Percentiles rank a stretch among this genome's conserved stretches.
phyloP scores from a whole-genome alignment of 2,113 vertebrate genomes.

The Atlantisia rogersi region DNA sequence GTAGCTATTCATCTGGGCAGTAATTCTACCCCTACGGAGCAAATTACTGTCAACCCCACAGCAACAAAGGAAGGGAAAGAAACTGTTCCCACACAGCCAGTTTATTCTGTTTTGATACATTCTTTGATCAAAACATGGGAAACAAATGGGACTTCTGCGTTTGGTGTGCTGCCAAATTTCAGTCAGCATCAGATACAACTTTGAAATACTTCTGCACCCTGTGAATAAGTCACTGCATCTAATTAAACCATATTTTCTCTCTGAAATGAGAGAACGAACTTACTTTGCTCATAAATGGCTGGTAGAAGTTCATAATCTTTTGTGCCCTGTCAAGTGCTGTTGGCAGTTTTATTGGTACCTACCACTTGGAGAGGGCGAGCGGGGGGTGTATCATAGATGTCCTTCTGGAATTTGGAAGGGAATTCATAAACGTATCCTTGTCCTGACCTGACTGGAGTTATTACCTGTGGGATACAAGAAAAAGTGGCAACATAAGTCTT shows the following conservation, averaged over 20 bases:
- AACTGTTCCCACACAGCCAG: neutral
- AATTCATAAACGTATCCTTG: constrained; percentile 88
- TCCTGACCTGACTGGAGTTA: constrained; percentile 89
- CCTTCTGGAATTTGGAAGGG: constrained; percentile 83
- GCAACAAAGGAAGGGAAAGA: neutral
- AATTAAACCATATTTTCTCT: constrained; percentile 30
- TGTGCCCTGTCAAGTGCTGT: neutral
- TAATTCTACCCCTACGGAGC: constrained; percentile 15
- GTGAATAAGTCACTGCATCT: neutral
- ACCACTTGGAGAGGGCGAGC: constrained; percentile 87
- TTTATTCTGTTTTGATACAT: constrained; percentile 31
- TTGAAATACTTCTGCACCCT: constrained; percentile 20
- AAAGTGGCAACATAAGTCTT: neutral
- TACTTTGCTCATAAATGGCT: constrained; percentile 3
- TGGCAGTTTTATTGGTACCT: constrained; percentile 57
- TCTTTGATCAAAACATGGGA: constrained; percentile 52
- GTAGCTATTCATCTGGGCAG: neutral
- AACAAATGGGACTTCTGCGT: neutral
- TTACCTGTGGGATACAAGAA: constrained; percentile 81
- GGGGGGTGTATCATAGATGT: constrained; percentile 91
- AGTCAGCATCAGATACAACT: constrained; percentile 47
- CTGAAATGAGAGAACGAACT: constrained; percentile 46
- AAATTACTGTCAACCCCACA: constrained; percentile 20
- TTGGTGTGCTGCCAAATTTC: constrained; percentile 46
- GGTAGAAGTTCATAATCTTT: constrained; percentile 29